Conservation (phyloP, 2,797 vertebrate genomes). For the Sebastes goodei region DNA sequence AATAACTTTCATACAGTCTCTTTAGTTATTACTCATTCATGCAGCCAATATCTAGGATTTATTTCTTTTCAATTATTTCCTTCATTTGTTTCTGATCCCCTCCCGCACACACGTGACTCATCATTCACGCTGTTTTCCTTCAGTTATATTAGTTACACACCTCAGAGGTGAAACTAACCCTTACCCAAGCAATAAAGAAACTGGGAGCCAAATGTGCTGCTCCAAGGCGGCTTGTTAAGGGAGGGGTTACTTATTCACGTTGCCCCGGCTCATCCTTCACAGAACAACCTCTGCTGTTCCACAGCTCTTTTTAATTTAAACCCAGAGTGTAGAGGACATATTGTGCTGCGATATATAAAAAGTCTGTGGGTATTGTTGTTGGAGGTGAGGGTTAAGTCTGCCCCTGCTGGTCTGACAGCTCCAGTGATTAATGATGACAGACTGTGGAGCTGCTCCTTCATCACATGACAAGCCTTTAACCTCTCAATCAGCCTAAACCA, state of each 20-base stretch:
- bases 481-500: constrained; percentile 56
- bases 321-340: not conserved
- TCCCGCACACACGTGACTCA: not conserved
- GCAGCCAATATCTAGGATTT: not conserved
- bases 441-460: constrained; percentile 65
- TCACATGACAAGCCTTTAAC: constrained; percentile 67
- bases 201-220: not conserved
- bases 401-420: constrained; percentile 57
- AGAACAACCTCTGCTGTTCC: not conserved
- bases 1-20: not conserved
- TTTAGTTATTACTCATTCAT: not conserved
- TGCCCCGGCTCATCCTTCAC: constrained; percentile 21
- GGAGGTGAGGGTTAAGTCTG: constrained; percentile 27
- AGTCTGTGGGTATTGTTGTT: constrained; percentile 42
- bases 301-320: constrained; percentile 26
- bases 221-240: not conserved
- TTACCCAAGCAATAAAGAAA: not conserved
- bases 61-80: not conserved
- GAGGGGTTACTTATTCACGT: constrained; percentile 3
- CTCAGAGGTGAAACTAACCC: not conserved
- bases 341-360: constrained; percentile 29
- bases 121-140: constrained; percentile 1
- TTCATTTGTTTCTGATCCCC: not conserved
- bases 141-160: not conserved
- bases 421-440: constrained; percentile 80